A percentile compares a stretch with the other conserved stretches of the same genome.
phyloP scores from a whole-genome alignment of 2,888 invertebrate genomes.

The Troides helena region DNA sequence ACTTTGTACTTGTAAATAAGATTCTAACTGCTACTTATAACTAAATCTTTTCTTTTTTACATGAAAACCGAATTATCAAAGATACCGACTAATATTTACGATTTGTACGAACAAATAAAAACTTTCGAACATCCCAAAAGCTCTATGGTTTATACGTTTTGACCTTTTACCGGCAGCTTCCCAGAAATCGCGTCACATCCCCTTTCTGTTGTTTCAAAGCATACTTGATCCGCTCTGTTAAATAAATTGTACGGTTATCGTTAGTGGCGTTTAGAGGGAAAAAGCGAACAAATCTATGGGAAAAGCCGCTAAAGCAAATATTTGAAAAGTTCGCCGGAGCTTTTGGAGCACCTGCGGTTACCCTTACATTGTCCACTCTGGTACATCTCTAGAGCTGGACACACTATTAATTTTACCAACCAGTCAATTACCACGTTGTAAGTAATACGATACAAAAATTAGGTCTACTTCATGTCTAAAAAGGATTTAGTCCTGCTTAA shows the following conservation, averaged over 20 bases:
- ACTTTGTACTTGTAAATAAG: too few species aligned
- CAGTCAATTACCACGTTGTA: too few species aligned
- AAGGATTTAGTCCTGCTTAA: too few species aligned
- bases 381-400: constrained; percentile 44
- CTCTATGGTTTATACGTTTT: constrained; percentile 9
- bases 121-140: background rate
- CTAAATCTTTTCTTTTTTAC: too few species aligned
- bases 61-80: too few species aligned
- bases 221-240: constrained; percentile 73
- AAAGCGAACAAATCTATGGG: constrained; percentile 64
- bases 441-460: too few species aligned
- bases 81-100: background rate
- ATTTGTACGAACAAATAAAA: background rate
- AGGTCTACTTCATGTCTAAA: too few species aligned
- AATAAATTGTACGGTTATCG: constrained; percentile 69
- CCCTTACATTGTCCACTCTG: constrained; percentile 63
- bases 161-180: constrained; percentile 20
- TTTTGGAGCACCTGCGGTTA: constrained; percentile 70
- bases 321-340: constrained; percentile 68
- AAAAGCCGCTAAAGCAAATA: constrained; percentile 73
- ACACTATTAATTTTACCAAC: constrained; percentile 19
- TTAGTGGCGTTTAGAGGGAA: constrained; percentile 57
- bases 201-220: constrained; percentile 74
- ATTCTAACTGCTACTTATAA: too few species aligned
- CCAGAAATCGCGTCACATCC: constrained; percentile 40